Conservation (phyloP, 2,888 invertebrate species). For the Elmis aenea region DNA sequence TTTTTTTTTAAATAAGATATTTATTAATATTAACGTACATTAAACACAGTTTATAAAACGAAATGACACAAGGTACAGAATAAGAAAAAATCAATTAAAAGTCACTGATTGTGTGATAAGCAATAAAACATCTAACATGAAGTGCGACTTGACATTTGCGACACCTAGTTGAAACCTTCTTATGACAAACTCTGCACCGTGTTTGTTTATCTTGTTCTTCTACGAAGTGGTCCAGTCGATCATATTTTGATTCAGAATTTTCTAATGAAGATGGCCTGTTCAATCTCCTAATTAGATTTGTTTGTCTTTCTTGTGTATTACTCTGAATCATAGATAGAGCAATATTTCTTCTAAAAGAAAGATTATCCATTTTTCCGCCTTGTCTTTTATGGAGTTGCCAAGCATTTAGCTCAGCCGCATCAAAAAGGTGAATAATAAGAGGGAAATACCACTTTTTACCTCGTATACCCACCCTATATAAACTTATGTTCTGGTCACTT, state of each 20-base stretch:
- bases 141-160: conserved; percentile 23
- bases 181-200: conserved; percentile 22
- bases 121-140: conserved; percentile 24
- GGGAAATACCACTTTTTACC: conserved; percentile 14
- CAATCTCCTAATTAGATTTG: too few relatives aligned
- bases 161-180: conserved; percentile 24
- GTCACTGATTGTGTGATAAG: conserved; percentile 20
- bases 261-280: conserved; percentile 2
- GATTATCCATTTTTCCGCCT: conserved; percentile 13
- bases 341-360: conserved; percentile 15
- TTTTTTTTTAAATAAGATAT: too few relatives aligned
- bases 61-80: too few relatives aligned
- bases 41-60: too few relatives aligned
- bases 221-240: conserved; percentile 23
- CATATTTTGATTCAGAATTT: conserved; percentile 12
- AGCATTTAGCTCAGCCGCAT: conserved; percentile 18
- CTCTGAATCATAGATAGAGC: too few relatives aligned
- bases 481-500: conserved; percentile 6
- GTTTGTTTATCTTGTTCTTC: conserved; percentile 23
- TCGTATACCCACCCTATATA: conserved; percentile 1
- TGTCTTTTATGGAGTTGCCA: conserved; percentile 16
- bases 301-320: too few relatives aligned
- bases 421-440: conserved; percentile 15
- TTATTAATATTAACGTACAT: too few relatives aligned
- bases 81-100: too few relatives aligned